Percentiles rank a stretch among this genome's conserved stretches.
Evolutionary conservation across 2,797 vertebrate species (phyloP).

Genomic region (Onychomys torridus): DNA sequence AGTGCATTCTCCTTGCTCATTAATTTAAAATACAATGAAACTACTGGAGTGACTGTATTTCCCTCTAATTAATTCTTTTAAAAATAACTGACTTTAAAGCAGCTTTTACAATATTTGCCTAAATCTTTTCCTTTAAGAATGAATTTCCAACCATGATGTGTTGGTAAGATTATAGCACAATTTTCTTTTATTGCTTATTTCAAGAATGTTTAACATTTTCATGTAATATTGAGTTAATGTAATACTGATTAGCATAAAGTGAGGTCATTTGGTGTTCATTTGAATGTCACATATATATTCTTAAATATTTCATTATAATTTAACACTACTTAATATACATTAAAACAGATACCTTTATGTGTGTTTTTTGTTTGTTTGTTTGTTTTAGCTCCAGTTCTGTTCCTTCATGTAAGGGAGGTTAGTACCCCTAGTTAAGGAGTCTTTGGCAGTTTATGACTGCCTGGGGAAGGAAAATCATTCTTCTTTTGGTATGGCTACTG

Average conservation of each 20-base stretch:
- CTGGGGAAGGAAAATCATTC: not conserved
- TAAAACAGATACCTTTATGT: slow-evolving; percentile 52
- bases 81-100: slow-evolving; percentile 68
- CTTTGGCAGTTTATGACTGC: not conserved
- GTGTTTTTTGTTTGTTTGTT: not conserved
- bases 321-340: slow-evolving; percentile 64
- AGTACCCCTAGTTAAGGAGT: no score
- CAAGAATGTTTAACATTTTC: slow-evolving; percentile 64
- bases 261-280: slow-evolving; percentile 71
- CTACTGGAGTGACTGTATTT: slow-evolving; percentile 13
- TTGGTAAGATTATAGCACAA: slow-evolving; percentile 57
- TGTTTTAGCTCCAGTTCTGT: slow-evolving; percentile 31
- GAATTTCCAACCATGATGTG: slow-evolving; percentile 56
- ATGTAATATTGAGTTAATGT: slow-evolving; percentile 75
- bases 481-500: not conserved
- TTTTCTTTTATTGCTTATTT: slow-evolving; percentile 73
- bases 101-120: slow-evolving; percentile 53
- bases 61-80: slow-evolving; percentile 68
- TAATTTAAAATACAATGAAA: slow-evolving; percentile 74
- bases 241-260: slow-evolving; percentile 70
- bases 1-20: slow-evolving; percentile 46
- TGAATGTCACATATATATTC: slow-evolving; percentile 75
- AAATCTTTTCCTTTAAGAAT: slow-evolving; percentile 71
- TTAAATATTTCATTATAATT: slow-evolving; percentile 72
- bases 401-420: not conserved